Conservation (phyloP, 2,113 vertebrate genomes). For the Nerophis lumbriciformis region DNA sequence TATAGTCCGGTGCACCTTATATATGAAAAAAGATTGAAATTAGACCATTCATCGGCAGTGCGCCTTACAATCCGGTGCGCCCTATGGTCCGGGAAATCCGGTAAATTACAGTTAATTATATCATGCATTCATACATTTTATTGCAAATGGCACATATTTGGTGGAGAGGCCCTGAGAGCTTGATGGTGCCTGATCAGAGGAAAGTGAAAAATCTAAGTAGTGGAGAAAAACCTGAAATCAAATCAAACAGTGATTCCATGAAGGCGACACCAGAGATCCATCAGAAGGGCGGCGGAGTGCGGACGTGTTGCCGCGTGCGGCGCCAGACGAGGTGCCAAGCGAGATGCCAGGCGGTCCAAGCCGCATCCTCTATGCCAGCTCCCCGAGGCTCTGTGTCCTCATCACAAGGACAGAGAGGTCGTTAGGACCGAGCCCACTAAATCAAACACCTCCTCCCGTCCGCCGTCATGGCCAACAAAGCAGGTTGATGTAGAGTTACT, state of each 20-base stretch:
- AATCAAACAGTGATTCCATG: slow-evolving; percentile 69
- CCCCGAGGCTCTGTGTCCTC: slow-evolving; percentile 64
- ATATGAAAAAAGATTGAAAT: too few species aligned
- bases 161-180: too few species aligned
- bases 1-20: too few species aligned
- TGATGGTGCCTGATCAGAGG: slow-evolving; percentile 58
- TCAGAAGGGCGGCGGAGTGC: slow-evolving; percentile 59
- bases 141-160: too few species aligned
- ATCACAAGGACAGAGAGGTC: slow-evolving; percentile 70
- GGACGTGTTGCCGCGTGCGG: slow-evolving; percentile 57
- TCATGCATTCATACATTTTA: too few species aligned
- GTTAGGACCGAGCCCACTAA: slow-evolving; percentile 66
- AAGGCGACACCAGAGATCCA: slow-evolving; percentile 66
- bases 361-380: slow-evolving; percentile 67
- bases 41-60: too few species aligned
- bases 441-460: slow-evolving; percentile 61
- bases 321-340: slow-evolving; percentile 67
- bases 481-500: slow-evolving; percentile 51
- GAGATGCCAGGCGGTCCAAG: slow-evolving; percentile 68
- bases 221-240: slow-evolving; percentile 59
- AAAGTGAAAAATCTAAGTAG: slow-evolving; percentile 50
- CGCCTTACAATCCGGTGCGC: too few species aligned
- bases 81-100: too few species aligned
- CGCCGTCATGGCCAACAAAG: slow-evolving; percentile 51
- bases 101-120: too few species aligned